These are phyloP conservation scores for Polietes domitor DNA, from an alignment of 2,888 invertebrate genomes.

Conservation along the genomic window DNA sequence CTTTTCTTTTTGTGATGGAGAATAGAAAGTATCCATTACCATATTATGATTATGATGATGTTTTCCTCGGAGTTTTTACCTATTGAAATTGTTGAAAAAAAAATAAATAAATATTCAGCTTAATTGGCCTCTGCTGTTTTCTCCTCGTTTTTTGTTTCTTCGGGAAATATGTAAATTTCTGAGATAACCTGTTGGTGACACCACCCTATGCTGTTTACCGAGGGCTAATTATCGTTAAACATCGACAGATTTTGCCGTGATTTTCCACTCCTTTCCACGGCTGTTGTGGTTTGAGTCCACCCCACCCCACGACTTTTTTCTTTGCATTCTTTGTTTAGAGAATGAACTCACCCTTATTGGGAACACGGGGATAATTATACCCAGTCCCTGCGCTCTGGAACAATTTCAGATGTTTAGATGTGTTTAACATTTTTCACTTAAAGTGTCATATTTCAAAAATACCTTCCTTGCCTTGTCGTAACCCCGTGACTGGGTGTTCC, in stretches of 20 bases:
- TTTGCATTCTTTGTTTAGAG: conserved; percentile 25
- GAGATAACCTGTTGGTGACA: conserved; percentile 63
- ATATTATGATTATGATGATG: conserved; percentile 29
- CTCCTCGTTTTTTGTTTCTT: background rate
- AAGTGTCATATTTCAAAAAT: conserved; percentile 63
- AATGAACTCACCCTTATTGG: conserved; percentile 57
- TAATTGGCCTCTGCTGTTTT: conserved; percentile 56
- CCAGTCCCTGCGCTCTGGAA: conserved; percentile 4
- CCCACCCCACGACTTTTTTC: background rate
- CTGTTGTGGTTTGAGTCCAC: background rate
- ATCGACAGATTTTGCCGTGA: conserved; percentile 42
- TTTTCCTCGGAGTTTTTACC: background rate
- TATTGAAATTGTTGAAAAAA: conserved; percentile 37
- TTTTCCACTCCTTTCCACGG: background rate
- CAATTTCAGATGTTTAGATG: conserved; percentile 11
- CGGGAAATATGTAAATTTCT: conserved; percentile 14
- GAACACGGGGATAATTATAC: conserved; percentile 17
- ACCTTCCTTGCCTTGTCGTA: background rate
- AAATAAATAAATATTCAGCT: background rate
- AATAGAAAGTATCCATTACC: conserved; percentile 34
- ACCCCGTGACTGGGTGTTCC: conserved; percentile 68
- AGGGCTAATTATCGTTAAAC: conserved; percentile 60
- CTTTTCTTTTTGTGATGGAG: background rate
- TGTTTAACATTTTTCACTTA: conserved; percentile 61
- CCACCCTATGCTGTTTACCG: conserved; percentile 53